These are phyloP conservation scores for Brachionus angularis DNA, from an alignment of 1,140 invertebrate species.

Conservation along the genomic window DNA sequence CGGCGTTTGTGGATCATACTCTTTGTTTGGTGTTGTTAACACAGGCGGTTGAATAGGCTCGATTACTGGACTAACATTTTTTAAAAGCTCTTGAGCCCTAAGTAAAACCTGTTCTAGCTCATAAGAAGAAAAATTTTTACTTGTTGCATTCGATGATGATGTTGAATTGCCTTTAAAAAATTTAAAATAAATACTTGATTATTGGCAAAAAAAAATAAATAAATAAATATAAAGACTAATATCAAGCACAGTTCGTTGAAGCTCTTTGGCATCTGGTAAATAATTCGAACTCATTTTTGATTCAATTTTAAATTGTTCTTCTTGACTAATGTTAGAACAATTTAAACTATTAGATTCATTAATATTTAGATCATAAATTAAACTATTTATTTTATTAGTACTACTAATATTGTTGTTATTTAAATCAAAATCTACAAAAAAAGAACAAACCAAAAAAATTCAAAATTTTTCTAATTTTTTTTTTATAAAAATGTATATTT, in stretches of 20 bases:
- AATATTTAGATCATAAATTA: not conserved
- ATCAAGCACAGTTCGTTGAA: not conserved
- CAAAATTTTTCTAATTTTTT: too few species aligned
- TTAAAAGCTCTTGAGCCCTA: conserved; percentile 17
- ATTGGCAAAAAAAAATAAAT: too few species aligned
- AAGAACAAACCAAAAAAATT: too few species aligned
- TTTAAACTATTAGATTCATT: not conserved
- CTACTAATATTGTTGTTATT: not conserved
- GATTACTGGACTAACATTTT: not conserved
- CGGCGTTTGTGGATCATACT: not conserved
- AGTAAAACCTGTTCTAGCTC: conserved; percentile 1
- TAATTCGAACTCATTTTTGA: not conserved
- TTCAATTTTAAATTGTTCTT: too few species aligned
- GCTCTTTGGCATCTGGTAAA: not conserved
- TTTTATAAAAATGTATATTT: too few species aligned
- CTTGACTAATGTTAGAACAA: not conserved
- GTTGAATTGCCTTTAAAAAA: not conserved
- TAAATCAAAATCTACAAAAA: not conserved
- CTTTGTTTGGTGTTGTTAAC: too few species aligned
- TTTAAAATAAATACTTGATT: not conserved
- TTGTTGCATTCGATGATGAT: not conserved
- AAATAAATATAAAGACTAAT: not conserved
- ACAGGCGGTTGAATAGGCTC: too few species aligned
- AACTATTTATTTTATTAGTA: not conserved
- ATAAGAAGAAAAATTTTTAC: not conserved